Evolutionary conservation across 2,888 invertebrate genomes (phyloP), one percentile per base, ranked within the genome.

Genomic region (Smittia sp.): DNA sequence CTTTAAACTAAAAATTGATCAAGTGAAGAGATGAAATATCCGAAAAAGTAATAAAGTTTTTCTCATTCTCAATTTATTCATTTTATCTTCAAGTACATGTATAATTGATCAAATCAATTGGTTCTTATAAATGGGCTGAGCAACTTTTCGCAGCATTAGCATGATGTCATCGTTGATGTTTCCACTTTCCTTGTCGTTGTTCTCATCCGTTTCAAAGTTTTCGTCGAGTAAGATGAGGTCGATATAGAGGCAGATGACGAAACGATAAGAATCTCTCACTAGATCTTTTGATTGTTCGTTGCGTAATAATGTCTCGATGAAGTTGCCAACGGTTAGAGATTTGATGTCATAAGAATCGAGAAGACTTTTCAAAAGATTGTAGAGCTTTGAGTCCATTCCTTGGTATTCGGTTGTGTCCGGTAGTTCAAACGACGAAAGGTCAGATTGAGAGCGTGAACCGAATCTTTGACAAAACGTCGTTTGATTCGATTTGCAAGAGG

Each of bases 241-340:
- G 20, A 77, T 75, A 13, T 77, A 76, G 11, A 77, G 76, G 41
- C 76, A 76, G 9, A 78, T 68, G 0, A 76, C 74, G 46, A 76
- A 77, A 39, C 78, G 73, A 15, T 76, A 74, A 0, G 76, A 76
- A 72, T 77, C 74, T 69, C 76, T 76, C 1, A 75, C 74, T 65
- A 65, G 7, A 15, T 9, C 20, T 3, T 74, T 67, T 7, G 74
- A 62, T 15, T 27, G 58, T 25, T 1, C 11, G 3, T 24, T 63
- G 7, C 67, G 15, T n/a, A 25, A 39, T 11, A 74, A 20, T n/a
- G n/a, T 27, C 66, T 65, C 27, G 13, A 74, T 13, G 1, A 73
- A 38, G 41, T 52, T 63, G 13, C 9, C 63, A 65, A 38, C 62
- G 13, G 46, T 46, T n/a, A 46, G 15, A 46, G 46, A 38, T 15